Evolutionary conservation across 2,797 vertebrate species (phyloP), one percentile per base, ranked within the genome.

Genomic region (Sphaeramia orbicularis): DNA sequence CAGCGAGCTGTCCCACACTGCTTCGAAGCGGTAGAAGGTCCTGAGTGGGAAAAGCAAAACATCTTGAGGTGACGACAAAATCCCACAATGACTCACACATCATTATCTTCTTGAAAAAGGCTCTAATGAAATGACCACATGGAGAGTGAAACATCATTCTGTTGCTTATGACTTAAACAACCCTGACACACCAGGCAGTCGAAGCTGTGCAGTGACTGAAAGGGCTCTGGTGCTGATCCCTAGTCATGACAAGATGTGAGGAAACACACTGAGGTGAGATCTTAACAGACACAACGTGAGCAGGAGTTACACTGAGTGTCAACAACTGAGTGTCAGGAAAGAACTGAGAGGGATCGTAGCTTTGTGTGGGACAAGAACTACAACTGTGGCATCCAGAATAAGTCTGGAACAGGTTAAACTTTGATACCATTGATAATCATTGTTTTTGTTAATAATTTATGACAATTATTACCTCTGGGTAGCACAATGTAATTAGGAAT

Each of bases 1-100:
- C 67, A 99, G 91, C 16, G 98, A 99, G 86, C 98, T 99, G 80
- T 99, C 98, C 98, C 98, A 99, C 67, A 99, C 98, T 0, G 97
- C 97, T 91, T 99, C 98, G 0, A 99, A 99, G 0, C 96, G 95
- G 86, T 99, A 99, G 84, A 99, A 98, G 30, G 96, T 99, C 86
- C 98, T 99, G 83, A 13, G 65, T 53, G 65, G 30, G 50, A 53
- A 67, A 69, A 64, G 0, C 0, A 61, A 32, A 58, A 37, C 19
- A 15, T 35, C 4, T 69, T 65, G 1, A 36, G 32, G 30, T 27
- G 7, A 12, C 2, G 36, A 48, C 10, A 30, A 16, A 56, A 40
- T 61, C 0, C 52, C 15, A 27, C 14, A 32, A 6, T 0, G 13
- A 27, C 3, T 15, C 2, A 7, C 8, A 51, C 18, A 27, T 10